A percentile compares a stretch with the other conserved stretches of the same genome.
phyloP scores from a whole-genome alignment of 2,888 invertebrate species.

The Chaitophorus viminalis region DNA sequence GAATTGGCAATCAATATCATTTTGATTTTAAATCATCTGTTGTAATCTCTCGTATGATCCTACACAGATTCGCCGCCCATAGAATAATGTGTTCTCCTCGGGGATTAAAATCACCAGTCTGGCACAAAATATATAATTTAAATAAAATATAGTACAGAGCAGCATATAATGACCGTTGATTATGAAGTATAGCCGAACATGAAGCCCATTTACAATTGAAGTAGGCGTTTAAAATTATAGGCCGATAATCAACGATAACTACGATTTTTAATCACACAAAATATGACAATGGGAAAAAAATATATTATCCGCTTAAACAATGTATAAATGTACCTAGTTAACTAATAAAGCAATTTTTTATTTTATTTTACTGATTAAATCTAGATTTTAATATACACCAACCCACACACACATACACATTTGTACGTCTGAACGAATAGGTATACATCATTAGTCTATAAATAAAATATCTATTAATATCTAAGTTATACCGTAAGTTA shows the following conservation, averaged over 20 bases:
- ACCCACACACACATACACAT: too few species aligned
- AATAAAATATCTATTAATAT: too few species aligned
- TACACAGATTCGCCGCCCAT: background rate
- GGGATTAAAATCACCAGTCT: constrained; percentile 29
- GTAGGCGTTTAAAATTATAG: background rate
- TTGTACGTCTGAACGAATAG: too few species aligned
- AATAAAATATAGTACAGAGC: background rate
- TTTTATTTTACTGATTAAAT: background rate
- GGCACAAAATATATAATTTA: constrained; percentile 8
- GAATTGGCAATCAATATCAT: background rate
- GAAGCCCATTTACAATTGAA: background rate
- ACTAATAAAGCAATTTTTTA: background rate
- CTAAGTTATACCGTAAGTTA: too few species aligned
- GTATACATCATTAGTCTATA: too few species aligned
- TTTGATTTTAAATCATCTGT: constrained; percentile 31
- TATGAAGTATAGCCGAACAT: background rate
- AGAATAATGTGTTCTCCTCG: constrained; percentile 19
- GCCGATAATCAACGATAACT: background rate
- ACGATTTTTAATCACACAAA: background rate
- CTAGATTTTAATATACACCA: background rate
- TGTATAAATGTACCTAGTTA: background rate
- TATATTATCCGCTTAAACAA: background rate
- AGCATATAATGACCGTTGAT: background rate
- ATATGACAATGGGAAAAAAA: background rate
- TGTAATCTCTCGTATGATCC: background rate